Conservation (phyloP, 2,113 vertebrate species). For the Clupea harengus region DNA sequence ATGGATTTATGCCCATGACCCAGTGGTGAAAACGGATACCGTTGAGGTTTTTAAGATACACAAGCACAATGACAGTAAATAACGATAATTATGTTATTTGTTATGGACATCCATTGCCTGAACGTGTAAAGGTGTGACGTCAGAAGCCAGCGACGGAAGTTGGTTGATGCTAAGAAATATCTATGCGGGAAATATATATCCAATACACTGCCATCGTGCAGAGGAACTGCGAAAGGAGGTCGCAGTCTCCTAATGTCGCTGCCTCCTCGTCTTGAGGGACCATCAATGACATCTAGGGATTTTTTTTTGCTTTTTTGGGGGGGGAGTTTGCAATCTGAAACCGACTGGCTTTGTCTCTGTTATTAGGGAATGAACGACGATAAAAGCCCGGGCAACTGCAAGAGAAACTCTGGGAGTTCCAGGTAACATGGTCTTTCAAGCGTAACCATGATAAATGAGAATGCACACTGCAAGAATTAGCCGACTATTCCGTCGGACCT, state of each 20-base stretch:
- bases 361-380: slow-evolving; percentile 80
- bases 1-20: too few relatives aligned
- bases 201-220: slow-evolving; percentile 20
- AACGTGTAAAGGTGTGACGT: background rate
- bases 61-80: too few relatives aligned
- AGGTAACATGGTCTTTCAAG: slow-evolving; percentile 57
- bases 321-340: slow-evolving; percentile 65
- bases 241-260: slow-evolving; percentile 49
- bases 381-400: slow-evolving; percentile 75
- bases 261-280: slow-evolving; percentile 42
- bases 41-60: too few relatives aligned
- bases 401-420: slow-evolving; percentile 79
- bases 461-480: background rate
- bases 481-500: background rate
- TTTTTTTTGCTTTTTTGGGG: slow-evolving; percentile 43
- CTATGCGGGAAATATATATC: slow-evolving; percentile 1
- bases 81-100: too few relatives aligned
- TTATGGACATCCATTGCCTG: too few relatives aligned
- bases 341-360: slow-evolving; percentile 61
- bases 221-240: slow-evolving; percentile 32
- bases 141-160: background rate
- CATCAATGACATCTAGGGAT: slow-evolving; percentile 63
- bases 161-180: background rate
- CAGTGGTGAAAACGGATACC: too few relatives aligned
- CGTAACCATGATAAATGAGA: background rate